A percentile compares a stretch with the other conserved stretches of the same genome.
These are phyloP conservation scores for Elysia crispata DNA, from an alignment of 2,888 invertebrate genomes.

Conservation along the genomic window DNA sequence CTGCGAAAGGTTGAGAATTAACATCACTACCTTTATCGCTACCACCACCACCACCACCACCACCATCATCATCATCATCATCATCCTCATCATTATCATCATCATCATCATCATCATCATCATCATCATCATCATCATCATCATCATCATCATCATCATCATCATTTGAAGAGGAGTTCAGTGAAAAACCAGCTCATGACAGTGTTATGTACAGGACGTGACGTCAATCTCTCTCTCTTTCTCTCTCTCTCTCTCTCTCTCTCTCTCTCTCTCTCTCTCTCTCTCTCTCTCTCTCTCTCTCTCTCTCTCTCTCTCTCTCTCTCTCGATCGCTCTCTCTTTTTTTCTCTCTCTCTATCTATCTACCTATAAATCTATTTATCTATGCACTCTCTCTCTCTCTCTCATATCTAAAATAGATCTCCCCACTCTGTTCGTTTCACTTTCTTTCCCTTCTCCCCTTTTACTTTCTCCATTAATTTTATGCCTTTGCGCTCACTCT, in stretches of 20 bases:
- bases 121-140: constrained; percentile 13
- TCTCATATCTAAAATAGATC: no score
- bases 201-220: no score
- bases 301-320: not conserved
- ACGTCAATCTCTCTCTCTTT: not conserved
- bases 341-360: not conserved
- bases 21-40: no score
- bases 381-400: constrained; percentile 6
- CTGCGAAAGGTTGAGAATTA: no score
- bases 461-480: no score
- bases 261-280: constrained; percentile 3
- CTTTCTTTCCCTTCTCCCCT: no score
- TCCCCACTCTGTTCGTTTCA: no score
- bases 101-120: constrained; percentile 26
- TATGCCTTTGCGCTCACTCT: no score
- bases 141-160: not conserved
- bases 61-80: constrained; percentile 22
- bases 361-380: no score
- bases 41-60: no score
- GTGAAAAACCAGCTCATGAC: no score
- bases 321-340: not conserved
- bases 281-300: not conserved
- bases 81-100: constrained; percentile 35
- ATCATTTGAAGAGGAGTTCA: not conserved
- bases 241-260: not conserved